Base-by-base conservation (phyloP, 2,797 vertebrate genomes). In the Varecia variegata region DNA sequence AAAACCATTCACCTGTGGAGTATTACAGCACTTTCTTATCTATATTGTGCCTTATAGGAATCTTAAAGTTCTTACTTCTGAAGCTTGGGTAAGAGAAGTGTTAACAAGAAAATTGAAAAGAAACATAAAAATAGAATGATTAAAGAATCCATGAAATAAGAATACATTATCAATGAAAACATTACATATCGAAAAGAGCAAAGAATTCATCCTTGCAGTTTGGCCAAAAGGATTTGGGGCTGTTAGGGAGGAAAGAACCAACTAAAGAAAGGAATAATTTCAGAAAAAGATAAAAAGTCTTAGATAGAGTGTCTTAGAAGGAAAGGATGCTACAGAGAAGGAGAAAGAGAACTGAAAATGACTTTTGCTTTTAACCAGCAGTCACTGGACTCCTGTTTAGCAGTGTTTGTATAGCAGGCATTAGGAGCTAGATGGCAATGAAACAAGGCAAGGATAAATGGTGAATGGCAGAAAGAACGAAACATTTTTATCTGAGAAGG, bases 81-180 rank as follows among this genome's bases (percentile, higher is more conserved):
- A 58, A 90, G 30, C n/a, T 74, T 90, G 20, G 32, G 17, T 73
- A 86, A 67, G 68, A 38, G 70, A 62, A 94, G 12, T 80, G 8
- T 90, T 84, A 58, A 47, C 11, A 76, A 93, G 87, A 93, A 90
- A 94, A 90, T 65, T 84, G 25, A 91, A 70, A 96, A 65, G 52
- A 38, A 60, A 67, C n/a, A 58, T 95, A 90, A 82, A 89, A 93
- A 62, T 50, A 80, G 65, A 92, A 91, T 90, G 54, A 88, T 58
- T 43, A 45, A 74, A 87, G 45, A 88, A 93, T 56, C 18, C 32
- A 62, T 73, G 13, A 85, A 88, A 47, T 95, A 60, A 87, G 35
- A 52, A 81, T 88, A 77, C n/a, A 85, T 85, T 90, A 56, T 70
- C 20, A 86, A 8, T 86, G 50, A 77, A 58, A 76, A 60, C 9